A percentile compares a stretch with the other conserved stretches of the same genome.
phyloP scores from a whole-genome alignment of 1,140 invertebrate genomes.

The Panulirus ornatus region DNA sequence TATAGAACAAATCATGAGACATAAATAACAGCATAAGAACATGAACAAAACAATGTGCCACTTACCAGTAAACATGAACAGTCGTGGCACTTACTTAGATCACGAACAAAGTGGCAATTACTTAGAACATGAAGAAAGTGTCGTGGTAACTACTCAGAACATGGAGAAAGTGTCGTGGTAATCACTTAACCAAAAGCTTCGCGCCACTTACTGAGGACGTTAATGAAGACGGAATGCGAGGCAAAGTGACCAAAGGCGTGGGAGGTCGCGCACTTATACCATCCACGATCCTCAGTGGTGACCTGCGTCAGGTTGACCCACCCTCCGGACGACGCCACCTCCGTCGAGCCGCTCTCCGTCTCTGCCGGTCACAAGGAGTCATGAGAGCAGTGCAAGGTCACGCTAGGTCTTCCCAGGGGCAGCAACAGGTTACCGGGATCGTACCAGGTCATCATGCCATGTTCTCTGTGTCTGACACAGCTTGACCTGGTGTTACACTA shows the following conservation, averaged over 20 bases:
- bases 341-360: conserved; percentile 4
- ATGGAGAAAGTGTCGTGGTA: background rate
- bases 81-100: no score
- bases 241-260: conserved; percentile 69
- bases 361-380: background rate
- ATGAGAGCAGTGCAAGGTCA: background rate
- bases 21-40: no score
- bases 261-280: conserved; percentile 69
- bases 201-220: conserved; percentile 64
- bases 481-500: no score
- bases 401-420: no score
- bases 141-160: background rate
- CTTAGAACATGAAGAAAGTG: background rate
- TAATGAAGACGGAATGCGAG: conserved; percentile 71
- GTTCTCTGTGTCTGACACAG: no score
- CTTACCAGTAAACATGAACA: no score
- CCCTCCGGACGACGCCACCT: conserved; percentile 40
- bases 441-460: no score
- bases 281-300: conserved; percentile 39
- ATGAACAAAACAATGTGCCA: no score
- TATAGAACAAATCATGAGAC: no score
- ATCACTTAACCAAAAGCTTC: background rate
- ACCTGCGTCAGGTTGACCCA: conserved; percentile 67
- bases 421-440: no score
- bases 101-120: background rate